These are phyloP conservation scores for Nephrotoma flavescens DNA, from an alignment of 2,888 invertebrate species.

Conservation along the genomic window DNA sequence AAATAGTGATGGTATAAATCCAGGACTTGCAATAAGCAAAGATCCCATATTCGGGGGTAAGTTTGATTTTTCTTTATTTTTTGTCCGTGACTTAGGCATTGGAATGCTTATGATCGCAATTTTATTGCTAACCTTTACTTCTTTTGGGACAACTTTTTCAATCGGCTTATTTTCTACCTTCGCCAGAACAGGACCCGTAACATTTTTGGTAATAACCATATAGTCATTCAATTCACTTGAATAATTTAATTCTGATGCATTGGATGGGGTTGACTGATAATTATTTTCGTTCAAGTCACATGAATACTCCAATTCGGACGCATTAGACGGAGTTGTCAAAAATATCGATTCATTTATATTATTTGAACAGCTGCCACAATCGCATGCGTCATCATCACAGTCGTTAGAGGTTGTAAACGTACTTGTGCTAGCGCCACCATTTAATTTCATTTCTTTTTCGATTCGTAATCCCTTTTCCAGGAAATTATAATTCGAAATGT, in stretches of 20 bases:
- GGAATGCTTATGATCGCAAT: conserved; percentile 43
- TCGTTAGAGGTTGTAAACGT: conserved; percentile 15
- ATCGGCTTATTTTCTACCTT: conserved; percentile 1
- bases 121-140: conserved; percentile 4
- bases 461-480: conserved; percentile 40
- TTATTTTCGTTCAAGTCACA: conserved; percentile 30
- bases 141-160: conserved; percentile 9
- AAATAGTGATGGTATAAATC: conserved; percentile 44
- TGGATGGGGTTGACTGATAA: conserved; percentile 46
- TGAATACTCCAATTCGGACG: conserved; percentile 50
- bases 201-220: not conserved
- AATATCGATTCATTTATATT: conserved; percentile 35
- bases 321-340: conserved; percentile 62
- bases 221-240: conserved; percentile 27
- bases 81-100: conserved; percentile 35
- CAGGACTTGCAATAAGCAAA: conserved; percentile 21
- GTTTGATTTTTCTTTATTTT: not conserved
- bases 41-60: conserved; percentile 17
- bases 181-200: not conserved
- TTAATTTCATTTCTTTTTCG: conserved; percentile 29
- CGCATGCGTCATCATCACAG: conserved; percentile 31
- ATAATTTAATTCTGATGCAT: conserved; percentile 57
- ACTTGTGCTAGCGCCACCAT: conserved; percentile 36
- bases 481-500: conserved; percentile 43
- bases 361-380: conserved; percentile 36